Percentiles rank a stretch among this genome's conserved stretches.
These are phyloP conservation scores for Heliocidaris erythrogramma DNA, from an alignment of 35 echinoderm and acorn worm species.

Conservation along the genomic window DNA sequence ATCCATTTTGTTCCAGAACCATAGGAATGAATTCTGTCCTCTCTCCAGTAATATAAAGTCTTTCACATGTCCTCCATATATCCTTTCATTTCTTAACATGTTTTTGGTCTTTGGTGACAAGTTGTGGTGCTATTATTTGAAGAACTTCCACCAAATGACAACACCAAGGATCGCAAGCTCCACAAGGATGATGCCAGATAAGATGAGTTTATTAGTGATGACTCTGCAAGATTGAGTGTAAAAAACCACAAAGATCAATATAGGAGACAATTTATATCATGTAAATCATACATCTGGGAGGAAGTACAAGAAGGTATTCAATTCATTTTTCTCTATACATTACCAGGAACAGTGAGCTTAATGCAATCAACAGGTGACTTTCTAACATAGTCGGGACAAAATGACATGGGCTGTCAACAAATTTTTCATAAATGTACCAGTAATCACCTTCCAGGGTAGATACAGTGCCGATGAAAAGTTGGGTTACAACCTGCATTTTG, in stretches of 20 bases:
- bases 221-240: slow-evolving; percentile 52
- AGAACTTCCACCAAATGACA: slow-evolving; percentile 84
- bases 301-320: background rate
- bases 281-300: no score
- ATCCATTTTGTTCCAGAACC: no score
- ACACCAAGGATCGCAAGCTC: slow-evolving; percentile 77
- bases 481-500: no score
- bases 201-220: slow-evolving; percentile 89
- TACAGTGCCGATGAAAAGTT: no score
- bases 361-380: no score
- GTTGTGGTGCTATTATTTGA: slow-evolving; percentile 15
- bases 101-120: background rate
- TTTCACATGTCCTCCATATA: background rate
- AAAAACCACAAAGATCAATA: background rate
- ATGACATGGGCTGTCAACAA: no score
- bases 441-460: no score
- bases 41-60: no score
- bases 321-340: background rate
- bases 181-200: slow-evolving; percentile 77
- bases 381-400: no score
- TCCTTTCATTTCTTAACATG: background rate
- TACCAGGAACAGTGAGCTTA: background rate
- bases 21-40: no score
- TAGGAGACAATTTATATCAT: background rate
- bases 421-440: no score